A percentile compares a stretch with the other conserved stretches of the same genome.
Conservation (phyloP, 2,797 vertebrate species). For the Saguinus oedipus region DNA sequence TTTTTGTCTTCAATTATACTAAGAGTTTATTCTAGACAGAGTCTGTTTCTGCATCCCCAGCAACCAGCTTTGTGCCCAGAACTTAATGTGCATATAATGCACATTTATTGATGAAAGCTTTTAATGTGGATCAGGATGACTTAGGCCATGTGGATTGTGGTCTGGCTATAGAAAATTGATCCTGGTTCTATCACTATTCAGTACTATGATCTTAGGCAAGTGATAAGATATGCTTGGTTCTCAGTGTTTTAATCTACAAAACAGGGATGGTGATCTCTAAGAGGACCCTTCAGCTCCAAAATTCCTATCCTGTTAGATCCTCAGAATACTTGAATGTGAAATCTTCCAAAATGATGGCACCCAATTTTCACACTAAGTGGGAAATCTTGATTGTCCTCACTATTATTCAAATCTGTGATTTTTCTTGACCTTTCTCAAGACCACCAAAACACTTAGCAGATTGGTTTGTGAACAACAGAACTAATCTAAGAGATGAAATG, state of each 20-base stretch:
- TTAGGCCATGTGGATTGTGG: background rate
- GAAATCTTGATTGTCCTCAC: background rate
- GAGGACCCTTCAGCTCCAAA: background rate
- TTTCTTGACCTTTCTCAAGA: background rate
- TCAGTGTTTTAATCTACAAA: background rate
- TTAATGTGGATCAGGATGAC: background rate
- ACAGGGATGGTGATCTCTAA: background rate
- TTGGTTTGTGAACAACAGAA: background rate
- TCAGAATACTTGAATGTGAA: background rate
- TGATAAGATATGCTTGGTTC: background rate
- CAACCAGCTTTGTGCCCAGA: background rate
- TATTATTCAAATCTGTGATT: background rate
- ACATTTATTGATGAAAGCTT: background rate
- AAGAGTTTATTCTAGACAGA: background rate
- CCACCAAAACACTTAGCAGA: background rate
- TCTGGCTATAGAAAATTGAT: background rate
- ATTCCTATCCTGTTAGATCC: background rate
- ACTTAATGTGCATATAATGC: rapidly evolving
- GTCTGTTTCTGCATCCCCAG: background rate
- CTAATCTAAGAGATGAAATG: conserved; percentile 59
- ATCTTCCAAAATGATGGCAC: background rate
- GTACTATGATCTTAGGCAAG: background rate
- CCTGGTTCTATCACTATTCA: background rate
- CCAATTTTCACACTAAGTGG: background rate
- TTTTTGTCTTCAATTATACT: background rate